Base-by-base conservation (phyloP, 2,797 vertebrate genomes). In the Euthynnus affinis region DNA sequence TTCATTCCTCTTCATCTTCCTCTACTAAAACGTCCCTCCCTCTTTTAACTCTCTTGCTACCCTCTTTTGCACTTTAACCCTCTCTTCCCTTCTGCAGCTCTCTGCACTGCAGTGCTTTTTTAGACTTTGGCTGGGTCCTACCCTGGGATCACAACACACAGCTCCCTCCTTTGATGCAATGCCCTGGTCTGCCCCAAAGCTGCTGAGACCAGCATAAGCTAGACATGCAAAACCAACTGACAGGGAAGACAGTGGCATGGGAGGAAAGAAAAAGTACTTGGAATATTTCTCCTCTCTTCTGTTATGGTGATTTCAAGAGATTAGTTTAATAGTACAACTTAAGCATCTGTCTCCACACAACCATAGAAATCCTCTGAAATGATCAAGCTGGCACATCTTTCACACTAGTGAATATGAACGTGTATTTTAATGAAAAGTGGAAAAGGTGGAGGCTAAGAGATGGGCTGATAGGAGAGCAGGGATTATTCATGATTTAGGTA, bases 151-250 rank as follows among this genome's bases (percentile, higher is more conserved):
- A 80, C 76, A 78, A 73, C 74, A 70, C 55, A 48, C 40, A 49
- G 32, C 70, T 85, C 73, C 60, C 40, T 69, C 27, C 58, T 70
- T 73, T 79, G 75, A 84, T 78, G 64, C 72, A 83, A 70, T 65
- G 71, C 61, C 74, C 68, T 22, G 56, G 76, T 78, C 72, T 81
- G 62, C 71, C 65, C 74, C 42, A 74, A 81, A 90, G 78, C 74
- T 89, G 87, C 89, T 90, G 86, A 92, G 80, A 78, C 37, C 78
- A 86, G 82, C 87, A 87, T 66, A 84, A 74, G 62, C 29, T 53
- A 0, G 29, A 85, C 67, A 76, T 3, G 59, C 61, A 86, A 83
- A 91, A 87, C 58, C 67, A 76, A 29, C 42, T 5, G n/a, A 66
- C 65, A 76, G 18, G 74, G 44, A 62, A 63, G 65, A 81, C 52